Conservation (phyloP, 2,113 vertebrate genomes). For the Eleginops maclovinus region DNA sequence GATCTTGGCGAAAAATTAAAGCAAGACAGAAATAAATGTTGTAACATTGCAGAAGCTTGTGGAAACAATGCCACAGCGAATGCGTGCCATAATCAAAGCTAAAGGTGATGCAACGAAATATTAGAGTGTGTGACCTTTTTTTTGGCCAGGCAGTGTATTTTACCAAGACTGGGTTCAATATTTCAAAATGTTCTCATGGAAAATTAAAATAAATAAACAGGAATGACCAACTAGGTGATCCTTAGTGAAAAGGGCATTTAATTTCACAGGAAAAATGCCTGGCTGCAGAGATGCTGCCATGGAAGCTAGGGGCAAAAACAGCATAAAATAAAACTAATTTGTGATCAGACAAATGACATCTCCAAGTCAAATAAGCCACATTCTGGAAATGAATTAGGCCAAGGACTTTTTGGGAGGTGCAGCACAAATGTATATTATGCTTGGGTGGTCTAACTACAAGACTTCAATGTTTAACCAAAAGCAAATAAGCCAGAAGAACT, state of each 20-base stretch:
- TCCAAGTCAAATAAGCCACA: not conserved
- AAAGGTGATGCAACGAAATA: too few species aligned
- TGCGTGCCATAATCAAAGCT: too few species aligned
- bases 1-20: too few species aligned
- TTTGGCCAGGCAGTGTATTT: too few species aligned
- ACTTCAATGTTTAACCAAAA: not conserved
- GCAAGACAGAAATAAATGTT: too few species aligned
- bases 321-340: not conserved
- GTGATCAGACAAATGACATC: not conserved
- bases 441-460: not conserved
- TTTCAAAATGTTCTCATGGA: not conserved
- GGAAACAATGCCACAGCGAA: too few species aligned
- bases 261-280: not conserved
- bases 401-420: too few species aligned
- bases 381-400: not conserved
- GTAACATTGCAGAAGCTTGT: too few species aligned
- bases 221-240: not conserved
- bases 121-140: too few species aligned
- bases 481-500: not conserved
- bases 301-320: not conserved
- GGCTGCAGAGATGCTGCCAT: not conserved
- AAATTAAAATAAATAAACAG: conserved; percentile 1
- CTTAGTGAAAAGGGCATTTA: not conserved
- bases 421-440: conserved; percentile 18
- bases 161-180: not conserved